Evolutionary conservation across 2,113 vertebrate genomes (phyloP), one percentile per base, ranked within the genome.

Genomic region (Embiotoca jacksoni): DNA sequence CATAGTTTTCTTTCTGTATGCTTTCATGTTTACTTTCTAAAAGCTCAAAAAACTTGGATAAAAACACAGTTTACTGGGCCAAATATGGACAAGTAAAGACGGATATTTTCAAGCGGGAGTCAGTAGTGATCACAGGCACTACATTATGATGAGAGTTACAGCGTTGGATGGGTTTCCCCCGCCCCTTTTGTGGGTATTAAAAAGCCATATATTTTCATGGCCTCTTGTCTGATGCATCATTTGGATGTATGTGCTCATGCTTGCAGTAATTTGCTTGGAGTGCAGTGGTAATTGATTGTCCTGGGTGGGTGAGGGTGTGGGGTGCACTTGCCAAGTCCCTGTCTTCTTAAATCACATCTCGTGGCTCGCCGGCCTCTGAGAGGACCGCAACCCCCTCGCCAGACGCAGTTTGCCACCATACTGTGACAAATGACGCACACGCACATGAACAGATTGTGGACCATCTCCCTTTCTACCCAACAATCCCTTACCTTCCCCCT

Each of bases 271-370:
- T 81, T 80, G 66, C 78, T 78, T 53, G 52, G 69, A 83, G 88
- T 77, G 80, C 62, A 37, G 67, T 10, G 64, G 72, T 88, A 87
- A 89, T 85, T 88, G 91, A 91, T 85, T 73, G 83, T 76, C 56
- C 52, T 13, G 54, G 33, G 74, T 58, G 67, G 37, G 68, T 7
- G 32, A 37, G 35, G 32, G 50, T 35, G 68, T 56, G 65, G 71
- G 41, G 23, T 30, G 44, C 56, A 56, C 75, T 80, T 33, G 63
- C 69, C 63, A 72, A 39, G 6, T 72, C 1, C 46, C 74, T 81
- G 84, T 87, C 86, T 88, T 80, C 78, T 49, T 90, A 78, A 88
- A 92, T 90, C 71, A 81, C 68, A 60, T 80, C 68, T 60, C 5
- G 39, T 35, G 65, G 49, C 58, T 80, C 2, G 13, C 35, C 33